Percentiles rank a stretch among this genome's conserved stretches.
Evolutionary conservation across 2,888 invertebrate genomes (phyloP).

Genomic region (Chromoteleia sp.): DNA sequence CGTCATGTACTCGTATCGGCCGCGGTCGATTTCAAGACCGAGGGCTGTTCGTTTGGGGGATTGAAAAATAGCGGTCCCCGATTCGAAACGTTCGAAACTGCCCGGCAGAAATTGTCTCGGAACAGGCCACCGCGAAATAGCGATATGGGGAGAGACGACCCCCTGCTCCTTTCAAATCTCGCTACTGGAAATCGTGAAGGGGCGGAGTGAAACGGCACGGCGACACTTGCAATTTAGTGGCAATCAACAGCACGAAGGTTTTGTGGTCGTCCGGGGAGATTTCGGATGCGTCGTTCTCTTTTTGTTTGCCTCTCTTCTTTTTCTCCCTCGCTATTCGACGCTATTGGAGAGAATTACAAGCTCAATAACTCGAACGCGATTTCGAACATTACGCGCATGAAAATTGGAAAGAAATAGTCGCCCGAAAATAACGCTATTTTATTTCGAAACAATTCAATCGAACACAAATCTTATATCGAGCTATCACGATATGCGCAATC

Average conservation of each 20-base stretch:
- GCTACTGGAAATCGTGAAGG: conserved; percentile 63
- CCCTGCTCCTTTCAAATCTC: conserved; percentile 69
- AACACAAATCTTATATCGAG: too few relatives aligned
- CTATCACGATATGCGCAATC: conserved; percentile 23
- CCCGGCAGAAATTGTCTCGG: conserved; percentile 78
- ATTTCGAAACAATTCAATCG: conserved; percentile 42
- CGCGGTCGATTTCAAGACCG: conserved; percentile 44
- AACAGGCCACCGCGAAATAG: conserved; percentile 73
- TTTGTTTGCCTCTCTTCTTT: conserved; percentile 76
- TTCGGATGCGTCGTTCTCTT: conserved; percentile 80
- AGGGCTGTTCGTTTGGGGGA: conserved; percentile 67
- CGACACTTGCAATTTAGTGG: conserved; percentile 81
- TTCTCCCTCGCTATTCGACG: conserved; percentile 40
- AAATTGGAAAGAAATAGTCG: conserved; percentile 62
- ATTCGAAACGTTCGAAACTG: conserved; percentile 72
- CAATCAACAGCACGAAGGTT: conserved; percentile 83
- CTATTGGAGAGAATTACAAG: conserved; percentile 58
- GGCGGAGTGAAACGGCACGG: conserved; percentile 70
- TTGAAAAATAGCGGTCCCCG: conserved; percentile 75
- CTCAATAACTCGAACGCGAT: conserved; percentile 64
- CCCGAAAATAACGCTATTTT: conserved; percentile 41
- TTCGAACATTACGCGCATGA: conserved; percentile 61
- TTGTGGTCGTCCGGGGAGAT: conserved; percentile 82
- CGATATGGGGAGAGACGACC: conserved; percentile 63
- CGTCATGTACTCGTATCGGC: conserved; percentile 30